Base-by-base conservation (phyloP, 2,888 invertebrate genomes). In the Loripinus fragilis region DNA sequence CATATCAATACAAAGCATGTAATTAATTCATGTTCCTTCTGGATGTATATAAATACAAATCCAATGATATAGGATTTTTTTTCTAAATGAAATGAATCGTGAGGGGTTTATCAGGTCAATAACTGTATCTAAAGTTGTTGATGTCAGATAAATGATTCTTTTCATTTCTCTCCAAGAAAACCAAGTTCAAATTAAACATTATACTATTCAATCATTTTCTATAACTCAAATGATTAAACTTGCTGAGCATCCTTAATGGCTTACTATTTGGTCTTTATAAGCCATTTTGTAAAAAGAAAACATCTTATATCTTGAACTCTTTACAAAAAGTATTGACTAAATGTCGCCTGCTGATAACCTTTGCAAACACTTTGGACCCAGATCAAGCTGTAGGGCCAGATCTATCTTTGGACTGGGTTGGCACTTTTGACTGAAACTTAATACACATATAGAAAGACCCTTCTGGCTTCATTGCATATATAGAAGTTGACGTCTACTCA, bases 1-100 rank as follows among this genome's bases (percentile, higher is more conserved):
- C 25, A 52, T 33, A 33, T 60, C 60, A 60, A 60, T 60, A 60
- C 15, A 33, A 33, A 60, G 33, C 60, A 33, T 60, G 60, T 33
- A 60, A 60, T 60, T 60, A 60, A 60, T 60, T 25, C 60, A 60
- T 60, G 60, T 60, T 60, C 33, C 33, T 60, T 2, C 7, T 12
- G 20, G 15, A 20, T 3, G 33, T 33, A 38, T 38, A 8, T 52
- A 17, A 33, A 60, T 33, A 10, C 30, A 3, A 12, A 60, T 33
- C 15, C 5, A 60, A 60, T 33, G 33, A 30, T 33, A 33, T 33
- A 33, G 12, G 12, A 38, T 38, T 38, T 38, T 25, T 10, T 60
- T 60, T 60, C 60, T 33, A 23, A 7, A 30, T 33, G 20, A 17
- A 60, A 12, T 20, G 52, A 60, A 60, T 33, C 60, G 10, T 33